Percentiles rank a stretch among this genome's conserved stretches.
phyloP scores from a whole-genome alignment of 2,113 vertebrate species.

The Chamaea fasciata region DNA sequence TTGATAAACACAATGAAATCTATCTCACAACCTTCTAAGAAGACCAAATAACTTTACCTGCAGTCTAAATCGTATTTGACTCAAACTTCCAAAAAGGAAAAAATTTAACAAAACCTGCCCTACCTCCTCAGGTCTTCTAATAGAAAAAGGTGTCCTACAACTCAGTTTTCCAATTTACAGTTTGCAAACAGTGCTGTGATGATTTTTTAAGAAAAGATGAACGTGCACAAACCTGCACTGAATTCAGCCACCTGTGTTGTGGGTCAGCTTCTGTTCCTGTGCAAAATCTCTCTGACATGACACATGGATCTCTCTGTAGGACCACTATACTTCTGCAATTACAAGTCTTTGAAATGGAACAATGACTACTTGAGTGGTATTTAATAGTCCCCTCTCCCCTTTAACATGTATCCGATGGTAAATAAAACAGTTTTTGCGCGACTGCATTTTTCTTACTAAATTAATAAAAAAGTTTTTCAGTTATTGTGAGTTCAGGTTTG shows the following conservation, averaged over 20 bases:
- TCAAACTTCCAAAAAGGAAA: background rate
- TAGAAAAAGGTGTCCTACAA: background rate
- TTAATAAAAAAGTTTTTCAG: background rate
- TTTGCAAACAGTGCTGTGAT: background rate
- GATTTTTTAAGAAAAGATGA: background rate
- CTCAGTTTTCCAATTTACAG: background rate
- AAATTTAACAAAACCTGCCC: background rate
- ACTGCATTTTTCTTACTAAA: background rate
- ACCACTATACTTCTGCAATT: background rate
- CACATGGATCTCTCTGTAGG: background rate
- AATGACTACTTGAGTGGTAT: background rate
- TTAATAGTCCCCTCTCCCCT: background rate
- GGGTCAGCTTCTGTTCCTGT: background rate
- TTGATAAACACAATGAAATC: background rate
- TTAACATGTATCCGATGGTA: background rate
- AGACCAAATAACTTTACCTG: background rate
- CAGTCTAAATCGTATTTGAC: background rate
- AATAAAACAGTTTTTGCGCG: background rate
- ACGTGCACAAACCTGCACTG: accelerated
- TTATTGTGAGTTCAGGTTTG: background rate
- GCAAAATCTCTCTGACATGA: background rate
- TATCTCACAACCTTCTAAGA: background rate
- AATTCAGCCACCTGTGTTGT: background rate
- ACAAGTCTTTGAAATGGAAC: background rate
- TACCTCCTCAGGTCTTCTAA: accelerated